Base-by-base conservation (phyloP, 2,113 vertebrate genomes). In the Ophthalmolycus amberensis region DNA sequence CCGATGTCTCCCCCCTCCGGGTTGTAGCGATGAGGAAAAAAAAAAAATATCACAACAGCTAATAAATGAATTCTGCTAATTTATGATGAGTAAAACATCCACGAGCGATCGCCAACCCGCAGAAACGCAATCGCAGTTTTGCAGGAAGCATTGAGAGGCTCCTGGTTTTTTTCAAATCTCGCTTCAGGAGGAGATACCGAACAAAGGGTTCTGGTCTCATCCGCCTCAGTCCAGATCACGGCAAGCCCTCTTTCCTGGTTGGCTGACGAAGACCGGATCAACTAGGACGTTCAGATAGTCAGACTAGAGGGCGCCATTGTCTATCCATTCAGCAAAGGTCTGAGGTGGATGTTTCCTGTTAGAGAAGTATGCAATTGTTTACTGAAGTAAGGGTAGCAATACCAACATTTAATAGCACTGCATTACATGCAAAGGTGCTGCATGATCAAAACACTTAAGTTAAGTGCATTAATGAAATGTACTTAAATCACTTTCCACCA, bases 151-250 rank as follows among this genome's bases (percentile, higher is more conserved):
- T 77, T 40, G 52, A 70, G 9, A 5, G 46, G 72, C 62, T 74
- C 75, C 37, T 48, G 59, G 59, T 71, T 76, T 85, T 71, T 79
- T 87, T 25, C 29, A 50, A 71, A 71, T 86, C 75, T 75, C 54
- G 85, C 11, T 54, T 37, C 38, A 67, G 65, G 78, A 84, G 68
- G 60, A 75, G 79, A 79, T 44, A 65, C 86, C 79, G 92, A 93
- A 94, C 93, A 93, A 94, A 89, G 90, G 92, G 92, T 91, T 89
- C 92, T 93, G 93, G 93, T 93, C 93, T 90, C 85, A 91, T 93
- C 92, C 91, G 93, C 93, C 83, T 93, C 87, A 90, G 92, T 93
- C 91, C 94, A 89, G 92, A 94, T 94, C 93, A 80, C 85, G 87
- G 87, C 88, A 92, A 93, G 72, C 92, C 91, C 88, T 91, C 90